Percentiles rank a stretch among this genome's conserved stretches.
Conservation (phyloP, 1,140 invertebrate species). For the Gyrodactylus salaris region DNA sequence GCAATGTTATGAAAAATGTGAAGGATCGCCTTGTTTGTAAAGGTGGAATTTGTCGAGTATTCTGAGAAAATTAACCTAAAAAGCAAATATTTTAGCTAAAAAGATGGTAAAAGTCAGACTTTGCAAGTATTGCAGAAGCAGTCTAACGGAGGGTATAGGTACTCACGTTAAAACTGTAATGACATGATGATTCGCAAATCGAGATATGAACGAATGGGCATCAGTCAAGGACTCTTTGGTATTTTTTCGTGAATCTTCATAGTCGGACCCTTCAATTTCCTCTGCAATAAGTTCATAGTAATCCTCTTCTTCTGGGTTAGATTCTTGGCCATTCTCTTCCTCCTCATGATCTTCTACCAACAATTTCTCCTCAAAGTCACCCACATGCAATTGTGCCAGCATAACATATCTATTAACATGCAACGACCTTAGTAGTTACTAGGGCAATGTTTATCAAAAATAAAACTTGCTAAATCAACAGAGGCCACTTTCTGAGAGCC, state of each 20-base stretch:
- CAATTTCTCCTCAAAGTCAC: neutral
- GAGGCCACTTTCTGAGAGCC: no score
- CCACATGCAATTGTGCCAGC: neutral
- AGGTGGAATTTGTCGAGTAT: neutral
- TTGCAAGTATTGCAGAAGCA: no score
- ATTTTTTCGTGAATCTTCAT: neutral
- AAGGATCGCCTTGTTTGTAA: neutral
- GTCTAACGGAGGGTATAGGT: no score
- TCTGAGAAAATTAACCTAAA: neutral
- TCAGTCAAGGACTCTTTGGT: neutral
- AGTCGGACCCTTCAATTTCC: neutral
- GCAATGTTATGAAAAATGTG: neutral
- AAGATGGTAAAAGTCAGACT: no score
- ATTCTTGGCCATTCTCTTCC: neutral
- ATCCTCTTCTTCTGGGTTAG: neutral
- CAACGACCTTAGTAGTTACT: no score
- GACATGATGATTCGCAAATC: neutral
- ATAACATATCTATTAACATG: neutral
- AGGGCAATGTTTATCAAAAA: no score
- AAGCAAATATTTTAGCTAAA: no score
- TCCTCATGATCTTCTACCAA: neutral
- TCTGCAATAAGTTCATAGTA: neutral
- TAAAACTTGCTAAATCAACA: no score
- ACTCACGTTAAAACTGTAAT: neutral
- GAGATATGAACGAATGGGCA: neutral